A percentile compares a stretch with the other conserved stretches of the same genome.
Conservation (phyloP, 2,797 vertebrate species). For the Peromyscus melanophrys region DNA sequence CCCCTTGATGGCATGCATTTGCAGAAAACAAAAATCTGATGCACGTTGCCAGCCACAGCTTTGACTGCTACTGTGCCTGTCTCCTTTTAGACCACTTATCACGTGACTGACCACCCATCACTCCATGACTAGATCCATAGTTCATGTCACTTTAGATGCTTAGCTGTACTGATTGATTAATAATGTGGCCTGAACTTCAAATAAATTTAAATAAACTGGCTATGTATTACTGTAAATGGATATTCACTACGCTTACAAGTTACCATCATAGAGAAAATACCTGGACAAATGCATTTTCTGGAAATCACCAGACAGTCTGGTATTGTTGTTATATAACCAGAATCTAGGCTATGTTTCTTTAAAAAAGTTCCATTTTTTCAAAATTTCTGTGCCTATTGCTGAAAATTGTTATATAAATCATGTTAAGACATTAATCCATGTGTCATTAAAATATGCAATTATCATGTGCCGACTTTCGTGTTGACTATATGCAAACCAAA, state of each 20-base stretch:
- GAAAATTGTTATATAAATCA: neutral
- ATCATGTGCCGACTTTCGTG: neutral
- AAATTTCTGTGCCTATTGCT: neutral
- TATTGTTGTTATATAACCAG: neutral
- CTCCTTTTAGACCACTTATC: neutral
- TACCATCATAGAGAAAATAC: neutral
- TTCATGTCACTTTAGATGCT: neutral
- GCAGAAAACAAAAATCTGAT: neutral
- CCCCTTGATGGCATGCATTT: neutral
- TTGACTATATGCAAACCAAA: neutral
- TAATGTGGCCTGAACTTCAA: neutral
- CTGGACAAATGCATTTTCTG: neutral
- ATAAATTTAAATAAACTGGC: neutral
- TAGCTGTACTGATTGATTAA: neutral
- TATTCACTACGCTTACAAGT: neutral
- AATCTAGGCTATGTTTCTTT: neutral
- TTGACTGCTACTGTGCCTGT: neutral
- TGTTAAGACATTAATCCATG: neutral
- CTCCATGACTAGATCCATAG: neutral
- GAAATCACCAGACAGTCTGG: neutral
- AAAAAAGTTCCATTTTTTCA: neutral
- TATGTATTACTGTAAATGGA: conserved; percentile 13
- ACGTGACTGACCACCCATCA: neutral
- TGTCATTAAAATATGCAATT: neutral
- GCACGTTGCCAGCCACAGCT: too few relatives aligned